These are phyloP conservation scores for Mnemiopsis leidyi DNA, from an alignment of 37 sponge, comb jelly and placozoan species.

Conservation along the genomic window DNA sequence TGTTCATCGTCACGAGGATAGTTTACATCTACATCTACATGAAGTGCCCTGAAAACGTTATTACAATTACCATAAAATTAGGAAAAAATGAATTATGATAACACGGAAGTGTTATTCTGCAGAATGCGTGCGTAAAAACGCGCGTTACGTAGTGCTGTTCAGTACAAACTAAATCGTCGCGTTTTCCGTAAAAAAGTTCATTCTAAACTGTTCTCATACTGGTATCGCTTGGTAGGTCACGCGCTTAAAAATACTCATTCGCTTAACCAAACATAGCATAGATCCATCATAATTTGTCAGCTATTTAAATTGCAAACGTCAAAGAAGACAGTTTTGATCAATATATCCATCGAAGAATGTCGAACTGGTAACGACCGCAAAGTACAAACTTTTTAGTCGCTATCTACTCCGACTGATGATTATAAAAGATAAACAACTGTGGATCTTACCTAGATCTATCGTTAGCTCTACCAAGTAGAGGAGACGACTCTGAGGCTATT, in stretches of 20 bases:
- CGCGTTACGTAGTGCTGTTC: neutral
- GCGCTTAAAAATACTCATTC: no score
- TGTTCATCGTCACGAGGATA: slow-evolving; percentile 19
- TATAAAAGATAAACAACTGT: no score
- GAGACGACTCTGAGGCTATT: slow-evolving; percentile 10
- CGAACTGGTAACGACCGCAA: no score
- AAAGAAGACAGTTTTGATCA: no score
- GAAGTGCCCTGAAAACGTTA: neutral
- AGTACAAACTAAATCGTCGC: neutral
- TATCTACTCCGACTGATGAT: no score
- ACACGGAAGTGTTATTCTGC: neutral
- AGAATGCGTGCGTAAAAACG: neutral
- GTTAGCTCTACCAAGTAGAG: neutral
- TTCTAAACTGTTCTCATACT: no score
- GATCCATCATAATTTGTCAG: no score
- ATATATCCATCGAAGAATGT: no score
- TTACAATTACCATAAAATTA: neutral
- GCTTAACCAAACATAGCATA: no score
- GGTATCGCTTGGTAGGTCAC: no score
- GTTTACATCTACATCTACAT: neutral
- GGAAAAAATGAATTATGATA: neutral
- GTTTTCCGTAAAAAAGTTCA: neutral
- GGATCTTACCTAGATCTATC: neutral
- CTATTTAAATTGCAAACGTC: no score
- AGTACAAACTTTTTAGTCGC: no score